Evolutionary conservation across 1,140 invertebrate species (phyloP), one percentile per base, ranked within the genome.

Genomic region (Drosophila seguyi): DNA sequence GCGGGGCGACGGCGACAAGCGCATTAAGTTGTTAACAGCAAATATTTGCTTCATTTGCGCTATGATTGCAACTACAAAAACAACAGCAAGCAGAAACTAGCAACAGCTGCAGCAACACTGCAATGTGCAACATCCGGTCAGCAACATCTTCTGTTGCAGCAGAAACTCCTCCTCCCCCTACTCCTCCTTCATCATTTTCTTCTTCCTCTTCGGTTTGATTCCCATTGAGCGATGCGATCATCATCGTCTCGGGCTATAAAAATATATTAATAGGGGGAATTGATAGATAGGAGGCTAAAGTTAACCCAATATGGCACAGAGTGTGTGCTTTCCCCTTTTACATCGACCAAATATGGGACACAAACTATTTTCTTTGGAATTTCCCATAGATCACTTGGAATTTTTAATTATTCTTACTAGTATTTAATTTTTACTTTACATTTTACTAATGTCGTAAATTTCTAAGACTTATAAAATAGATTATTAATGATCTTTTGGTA

Each of bases 21-120:
- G 81, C 85, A 88, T 88, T 88, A 88, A 88, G 84, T 88, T 88
- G 84, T 88, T 88, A 88, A 88, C 85, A 88, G 85, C 81, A 88
- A 90, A 88, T 88, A 79, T 88, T 88, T 88, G 84, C 85, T 88
- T 88, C 84, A 90, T 88, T 88, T 88, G 84, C 74, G 85, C 85
- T 79, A 90, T 85, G 85, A 88, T 88, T 88, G 81, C 85, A 61
- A 44, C 66, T 42, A 48, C 52, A 52, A 27, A 41, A 69, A 38
- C 60, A 58, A 59, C 42, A 69, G 36, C 50, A 31, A 45, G 18
- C 41, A 75, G 22, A 45, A 63, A 52, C 68, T 34, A 80, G 63
- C 77, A 73, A 47, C 65, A 59, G 25, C 66, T 71, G 34, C 76
- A 68, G 42, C 57, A 71, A n/a, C 45, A 57, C 60, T 73, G 52